Base-by-base conservation (phyloP, 2,797 vertebrate genomes). In the Enteromius afrohamiltoni region DNA sequence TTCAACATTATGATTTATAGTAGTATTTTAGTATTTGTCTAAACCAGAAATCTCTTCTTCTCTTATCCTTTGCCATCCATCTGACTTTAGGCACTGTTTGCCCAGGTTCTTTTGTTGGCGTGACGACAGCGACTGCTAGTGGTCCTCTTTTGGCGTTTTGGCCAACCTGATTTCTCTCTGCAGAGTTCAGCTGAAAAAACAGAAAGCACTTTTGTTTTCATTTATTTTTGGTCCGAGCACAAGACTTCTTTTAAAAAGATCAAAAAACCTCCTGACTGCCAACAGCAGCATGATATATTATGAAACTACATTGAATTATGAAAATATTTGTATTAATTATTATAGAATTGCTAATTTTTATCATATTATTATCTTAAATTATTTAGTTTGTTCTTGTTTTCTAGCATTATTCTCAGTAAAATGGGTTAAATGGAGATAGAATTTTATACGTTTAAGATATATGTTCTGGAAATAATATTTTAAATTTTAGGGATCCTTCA, bases 141-240 rank as follows among this genome's bases (percentile, higher is more conserved):
- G 85, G 95, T 94, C 88, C 94, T 94, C 86, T 91, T 86, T 21
- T 93, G 81, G 14, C 95, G 91, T 82, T 87, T 92, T 60, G 95
- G 95, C 95, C 94, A 96, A 80, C 95, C 95, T 16, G 95, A 94
- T 88, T 84, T 68, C 91, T 94, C 94, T 86, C 95, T 88, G 92
- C 95, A 96, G 69, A 93, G 90, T 84, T 96, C 95, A 4, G 94
- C 95, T 96, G 47, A 77, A 10, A 76, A 58, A 37, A 45, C 76
- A 77, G 47, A 80, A 51, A 79, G 19, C 6, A 62, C 62, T 64
- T 23, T 42, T 42, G 21, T 42, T 1, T 69, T 42, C n/a, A 23
- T 69, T 42, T 42, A 42, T 23, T 69, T n/a, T 23, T 13, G 37
- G 13, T 69, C 67, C 40, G 19, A n/a, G 34, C 2, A 21, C 11